Conservation (phyloP, 1,140 invertebrate species). For the Mamestra configurata region DNA sequence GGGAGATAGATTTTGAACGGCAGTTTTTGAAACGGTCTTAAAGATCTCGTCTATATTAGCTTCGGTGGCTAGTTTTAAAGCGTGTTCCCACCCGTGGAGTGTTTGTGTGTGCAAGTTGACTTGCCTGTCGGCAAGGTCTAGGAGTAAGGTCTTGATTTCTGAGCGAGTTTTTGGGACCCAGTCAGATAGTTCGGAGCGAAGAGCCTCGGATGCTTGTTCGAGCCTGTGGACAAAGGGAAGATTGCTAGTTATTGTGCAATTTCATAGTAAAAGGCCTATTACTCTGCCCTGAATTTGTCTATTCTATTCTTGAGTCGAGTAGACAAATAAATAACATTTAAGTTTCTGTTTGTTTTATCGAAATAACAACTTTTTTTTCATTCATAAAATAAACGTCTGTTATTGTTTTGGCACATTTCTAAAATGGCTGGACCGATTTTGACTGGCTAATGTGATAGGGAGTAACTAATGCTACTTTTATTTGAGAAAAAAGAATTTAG, state of each 20-base stretch:
- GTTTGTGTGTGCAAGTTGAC: conserved; percentile 68
- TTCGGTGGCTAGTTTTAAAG: conserved; percentile 71
- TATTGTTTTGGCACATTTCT: no score
- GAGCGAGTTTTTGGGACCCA: conserved; percentile 78
- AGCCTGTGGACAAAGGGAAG: conserved; percentile 64
- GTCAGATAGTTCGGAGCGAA: conserved; percentile 76
- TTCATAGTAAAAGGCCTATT: no score
- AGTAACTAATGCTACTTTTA: no score
- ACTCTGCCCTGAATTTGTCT: no score
- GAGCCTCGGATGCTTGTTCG: conserved; percentile 78
- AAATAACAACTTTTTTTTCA: no score
- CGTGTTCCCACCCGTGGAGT: conserved; percentile 75
- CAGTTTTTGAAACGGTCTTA: conserved; percentile 80
- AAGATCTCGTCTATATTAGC: conserved; percentile 70
- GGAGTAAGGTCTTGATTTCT: conserved; percentile 72
- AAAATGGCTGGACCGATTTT: no score
- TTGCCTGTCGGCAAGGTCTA: conserved; percentile 75
- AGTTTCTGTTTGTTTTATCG: no score
- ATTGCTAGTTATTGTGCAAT: neutral
- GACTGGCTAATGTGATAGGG: no score
- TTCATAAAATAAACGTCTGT: no score
- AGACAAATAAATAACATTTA: no score
- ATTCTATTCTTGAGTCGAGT: no score
- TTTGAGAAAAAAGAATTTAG: no score
- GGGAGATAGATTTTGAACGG: conserved; percentile 77